Percentiles rank a stretch among this genome's conserved stretches.
phyloP scores from a whole-genome alignment of 2,113 vertebrate species.

The Cyprinodon tularosa region DNA sequence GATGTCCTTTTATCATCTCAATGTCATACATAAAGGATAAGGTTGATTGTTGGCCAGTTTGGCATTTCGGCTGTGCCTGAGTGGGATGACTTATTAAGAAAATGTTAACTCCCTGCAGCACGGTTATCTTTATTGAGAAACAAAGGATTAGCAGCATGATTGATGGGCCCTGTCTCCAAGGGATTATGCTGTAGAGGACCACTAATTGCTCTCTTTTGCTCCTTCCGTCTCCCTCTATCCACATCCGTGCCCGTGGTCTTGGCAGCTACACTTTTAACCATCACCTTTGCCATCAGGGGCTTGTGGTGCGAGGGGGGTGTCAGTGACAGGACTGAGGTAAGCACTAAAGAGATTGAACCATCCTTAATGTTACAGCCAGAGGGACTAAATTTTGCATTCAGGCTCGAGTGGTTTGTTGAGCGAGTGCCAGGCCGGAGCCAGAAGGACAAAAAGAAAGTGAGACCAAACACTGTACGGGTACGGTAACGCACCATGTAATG shows the following conservation, averaged over 20 bases:
- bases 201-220: conserved; percentile 69
- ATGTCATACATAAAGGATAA: conserved; percentile 71
- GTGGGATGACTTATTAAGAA: conserved; percentile 74
- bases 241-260: conserved; percentile 44
- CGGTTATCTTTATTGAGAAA: conserved; percentile 77
- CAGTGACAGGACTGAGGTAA: conserved; percentile 40
- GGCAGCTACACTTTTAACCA: conserved; percentile 45
- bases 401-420: conserved; percentile 75
- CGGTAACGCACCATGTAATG: conserved; percentile 71
- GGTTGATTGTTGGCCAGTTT: conserved; percentile 67
- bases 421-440: conserved; percentile 59
- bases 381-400: conserved; percentile 69
- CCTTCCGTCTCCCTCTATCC: conserved; percentile 52
- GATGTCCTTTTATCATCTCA: conserved; percentile 62
- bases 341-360: conserved; percentile 50
- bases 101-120: conserved; percentile 74
- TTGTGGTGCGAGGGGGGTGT: conserved; percentile 40
- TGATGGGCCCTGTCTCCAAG: conserved; percentile 75
- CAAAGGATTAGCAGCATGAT: conserved; percentile 76
- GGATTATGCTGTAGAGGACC: conserved; percentile 69
- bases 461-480: conserved; percentile 50
- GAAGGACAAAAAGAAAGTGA: conserved; percentile 45
- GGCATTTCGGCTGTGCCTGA: conserved; percentile 63
- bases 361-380: conserved; percentile 57
- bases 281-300: conserved; percentile 53